Evolutionary conservation across 2,888 invertebrate species (phyloP).

Genomic region (Nemapogon koenigi): DNA sequence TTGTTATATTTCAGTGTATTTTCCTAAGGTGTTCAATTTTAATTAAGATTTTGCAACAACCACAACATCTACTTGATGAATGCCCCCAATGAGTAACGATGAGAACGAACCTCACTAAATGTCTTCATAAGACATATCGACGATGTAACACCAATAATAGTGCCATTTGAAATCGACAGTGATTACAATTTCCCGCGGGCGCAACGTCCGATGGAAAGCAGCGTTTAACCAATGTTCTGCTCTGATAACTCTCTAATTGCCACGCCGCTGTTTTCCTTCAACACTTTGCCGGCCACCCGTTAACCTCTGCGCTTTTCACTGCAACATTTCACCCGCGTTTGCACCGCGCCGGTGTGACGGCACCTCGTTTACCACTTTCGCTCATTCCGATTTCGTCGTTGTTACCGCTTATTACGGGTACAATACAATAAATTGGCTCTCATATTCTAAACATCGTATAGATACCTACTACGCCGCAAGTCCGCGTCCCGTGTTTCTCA

Average conservation of each 20-base stretch:
- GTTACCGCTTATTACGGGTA: too few relatives aligned
- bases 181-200: constrained; percentile 62
- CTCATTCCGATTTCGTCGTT: too few relatives aligned
- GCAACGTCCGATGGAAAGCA: constrained; percentile 64
- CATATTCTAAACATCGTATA: too few relatives aligned
- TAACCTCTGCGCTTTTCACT: constrained; percentile 56
- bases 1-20: too few relatives aligned
- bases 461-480: too few relatives aligned
- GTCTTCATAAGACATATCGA: not conserved
- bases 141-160: not conserved
- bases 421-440: too few relatives aligned
- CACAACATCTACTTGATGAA: not conserved
- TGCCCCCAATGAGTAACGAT: not conserved
- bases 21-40: too few relatives aligned
- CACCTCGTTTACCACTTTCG: constrained; percentile 55
- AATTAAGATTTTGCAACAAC: too few relatives aligned
- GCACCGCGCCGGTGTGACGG: too few relatives aligned
- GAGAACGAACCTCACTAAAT: not conserved
- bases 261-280: constrained; percentile 51
- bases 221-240: constrained; percentile 62
- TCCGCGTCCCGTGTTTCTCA: too few relatives aligned
- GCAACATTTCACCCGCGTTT: constrained; percentile 43
- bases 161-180: constrained; percentile 63
- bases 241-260: constrained; percentile 63
- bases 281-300: constrained; percentile 42